These are phyloP conservation scores for Takifugu rubripes DNA, from an alignment of 2,797 vertebrate species.

Conservation along the genomic window DNA sequence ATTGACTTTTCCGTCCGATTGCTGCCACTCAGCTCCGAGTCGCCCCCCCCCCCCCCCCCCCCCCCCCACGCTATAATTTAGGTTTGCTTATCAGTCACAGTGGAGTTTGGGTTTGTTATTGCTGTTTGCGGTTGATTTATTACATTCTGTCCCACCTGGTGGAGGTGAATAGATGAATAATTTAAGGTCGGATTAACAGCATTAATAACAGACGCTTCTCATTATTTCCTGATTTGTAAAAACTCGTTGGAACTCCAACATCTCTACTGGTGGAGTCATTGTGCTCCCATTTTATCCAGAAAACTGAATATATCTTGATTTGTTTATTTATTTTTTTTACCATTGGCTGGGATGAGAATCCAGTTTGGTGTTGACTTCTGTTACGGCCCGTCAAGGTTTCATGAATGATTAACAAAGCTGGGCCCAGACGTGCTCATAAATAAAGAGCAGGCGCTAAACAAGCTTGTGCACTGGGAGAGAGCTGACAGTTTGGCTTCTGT, in stretches of 20 bases:
- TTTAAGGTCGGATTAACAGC: constrained; percentile 36
- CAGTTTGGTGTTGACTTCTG: constrained; percentile 67
- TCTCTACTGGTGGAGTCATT: no score
- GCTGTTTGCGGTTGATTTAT: constrained; percentile 41
- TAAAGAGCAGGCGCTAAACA: constrained; percentile 75
- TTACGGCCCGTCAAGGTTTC: constrained; percentile 67
- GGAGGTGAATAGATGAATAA: constrained; percentile 51
- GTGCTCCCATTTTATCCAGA: constrained; percentile 9
- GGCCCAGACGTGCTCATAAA: constrained; percentile 77
- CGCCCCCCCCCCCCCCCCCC: background rate
- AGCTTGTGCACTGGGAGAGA: constrained; percentile 61
- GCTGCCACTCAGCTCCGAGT: constrained; percentile 28
- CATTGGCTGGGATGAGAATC: constrained; percentile 53
- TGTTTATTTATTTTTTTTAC: constrained; percentile 18
- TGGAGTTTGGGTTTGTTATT: constrained; percentile 33
- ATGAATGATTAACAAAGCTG: constrained; percentile 78
- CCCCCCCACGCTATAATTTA: constrained; percentile 33
- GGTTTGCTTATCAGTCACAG: constrained; percentile 48
- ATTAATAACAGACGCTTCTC: constrained; percentile 6
- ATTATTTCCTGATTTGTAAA: constrained; percentile 28
- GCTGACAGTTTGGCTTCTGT: constrained; percentile 29
- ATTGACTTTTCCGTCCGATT: constrained; percentile 19
- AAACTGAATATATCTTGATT: no score
- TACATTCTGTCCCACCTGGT: constrained; percentile 49
- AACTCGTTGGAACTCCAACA: no score